Conservation (phyloP, 2,888 invertebrate species). For the Mycalesis mineus region DNA sequence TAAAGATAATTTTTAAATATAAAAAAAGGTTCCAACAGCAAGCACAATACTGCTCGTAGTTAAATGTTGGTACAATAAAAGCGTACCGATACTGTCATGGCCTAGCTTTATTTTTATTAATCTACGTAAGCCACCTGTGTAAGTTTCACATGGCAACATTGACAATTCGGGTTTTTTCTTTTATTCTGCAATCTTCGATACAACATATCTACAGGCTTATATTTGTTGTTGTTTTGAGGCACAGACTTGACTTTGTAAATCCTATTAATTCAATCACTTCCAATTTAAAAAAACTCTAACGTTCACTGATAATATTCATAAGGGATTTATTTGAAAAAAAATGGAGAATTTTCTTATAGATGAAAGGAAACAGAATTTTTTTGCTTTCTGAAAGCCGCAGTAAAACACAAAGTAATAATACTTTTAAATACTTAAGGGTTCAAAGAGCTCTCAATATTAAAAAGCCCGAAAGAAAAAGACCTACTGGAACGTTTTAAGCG, state of each 20-base stretch:
- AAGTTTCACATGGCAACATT: too few species aligned
- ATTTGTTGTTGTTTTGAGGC: too few species aligned
- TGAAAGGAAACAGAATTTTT: not conserved
- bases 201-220: too few species aligned
- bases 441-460: slow-evolving; percentile 8
- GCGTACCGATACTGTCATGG: too few species aligned
- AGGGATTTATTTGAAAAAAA: slow-evolving; percentile 1
- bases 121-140: too few species aligned
- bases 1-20: too few species aligned
- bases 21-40: too few species aligned
- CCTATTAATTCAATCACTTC: not conserved
- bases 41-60: too few species aligned
- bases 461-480: not conserved
- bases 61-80: too few species aligned
- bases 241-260: not conserved
- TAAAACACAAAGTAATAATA: slow-evolving; percentile 8
- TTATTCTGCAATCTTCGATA: too few species aligned
- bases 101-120: too few species aligned
- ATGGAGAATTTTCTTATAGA: not conserved
- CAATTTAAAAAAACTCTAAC: not conserved
- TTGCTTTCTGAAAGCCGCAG: slow-evolving; percentile 2
- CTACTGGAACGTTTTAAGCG: slow-evolving; percentile 6
- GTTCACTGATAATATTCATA: not conserved
- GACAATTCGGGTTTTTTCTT: too few species aligned
- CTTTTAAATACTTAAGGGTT: slow-evolving; percentile 8